Evolutionary conservation across 1,140 invertebrate species (phyloP).

Genomic region (Drosophila mauritiana): DNA sequence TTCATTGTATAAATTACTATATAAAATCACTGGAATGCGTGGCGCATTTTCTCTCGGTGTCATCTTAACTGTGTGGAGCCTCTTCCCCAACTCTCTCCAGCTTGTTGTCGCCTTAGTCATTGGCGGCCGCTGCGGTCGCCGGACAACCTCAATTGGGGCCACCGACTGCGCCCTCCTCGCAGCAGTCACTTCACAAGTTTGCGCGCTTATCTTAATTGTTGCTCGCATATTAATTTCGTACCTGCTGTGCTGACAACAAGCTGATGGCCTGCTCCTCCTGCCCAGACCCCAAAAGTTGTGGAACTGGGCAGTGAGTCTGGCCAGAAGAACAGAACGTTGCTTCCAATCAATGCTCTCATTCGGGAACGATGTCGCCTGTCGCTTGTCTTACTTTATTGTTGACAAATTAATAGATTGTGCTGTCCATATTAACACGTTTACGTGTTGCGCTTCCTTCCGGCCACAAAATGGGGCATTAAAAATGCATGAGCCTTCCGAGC

Average conservation of each 20-base stretch:
- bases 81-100: slow-evolving; percentile 40
- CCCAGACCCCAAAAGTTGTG: not conserved
- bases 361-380: slow-evolving; percentile 48
- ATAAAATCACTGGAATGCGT: too few relatives aligned
- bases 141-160: slow-evolving; percentile 44
- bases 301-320: slow-evolving; percentile 8
- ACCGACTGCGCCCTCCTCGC: slow-evolving; percentile 67
- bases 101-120: slow-evolving; percentile 67
- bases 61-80: slow-evolving; percentile 4
- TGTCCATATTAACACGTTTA: slow-evolving; percentile 82
- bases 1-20: too few relatives aligned
- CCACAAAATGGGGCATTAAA: slow-evolving; percentile 69
- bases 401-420: slow-evolving; percentile 82
- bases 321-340: not conserved
- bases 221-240: slow-evolving; percentile 84
- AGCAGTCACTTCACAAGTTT: slow-evolving; percentile 76
- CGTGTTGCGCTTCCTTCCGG: slow-evolving; percentile 79
- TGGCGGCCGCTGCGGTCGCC: slow-evolving; percentile 44
- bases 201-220: slow-evolving; percentile 84
- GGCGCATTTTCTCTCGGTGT: slow-evolving; percentile 5
- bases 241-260: slow-evolving; percentile 76
- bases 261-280: slow-evolving; percentile 1
- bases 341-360: slow-evolving; percentile 55
- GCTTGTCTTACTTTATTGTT: slow-evolving; percentile 74
- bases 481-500: slow-evolving; percentile 57